Evolutionary conservation across 2,888 invertebrate species (phyloP).

Genomic region (Agelastica alni): DNA sequence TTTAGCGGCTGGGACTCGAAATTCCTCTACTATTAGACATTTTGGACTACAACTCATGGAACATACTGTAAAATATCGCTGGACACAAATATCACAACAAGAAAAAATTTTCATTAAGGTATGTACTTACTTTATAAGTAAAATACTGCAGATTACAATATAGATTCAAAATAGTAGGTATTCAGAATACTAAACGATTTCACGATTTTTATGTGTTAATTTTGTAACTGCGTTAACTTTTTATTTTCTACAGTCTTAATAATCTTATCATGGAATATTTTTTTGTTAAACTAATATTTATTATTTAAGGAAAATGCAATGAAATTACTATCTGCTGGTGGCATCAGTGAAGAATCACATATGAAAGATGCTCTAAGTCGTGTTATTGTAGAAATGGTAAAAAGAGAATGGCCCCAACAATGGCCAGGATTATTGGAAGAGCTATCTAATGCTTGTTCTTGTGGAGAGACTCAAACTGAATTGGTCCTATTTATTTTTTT

Average conservation of each 20-base stretch:
- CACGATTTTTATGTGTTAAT: no score
- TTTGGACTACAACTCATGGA: slow-evolving; percentile 93
- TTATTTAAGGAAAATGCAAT: slow-evolving; percentile 86
- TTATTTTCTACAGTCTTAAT: no score
- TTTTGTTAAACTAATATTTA: no score
- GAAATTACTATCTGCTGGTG: slow-evolving; percentile 78
- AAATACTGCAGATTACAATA: no score
- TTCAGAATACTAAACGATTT: no score
- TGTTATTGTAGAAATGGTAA: slow-evolving; percentile 95
- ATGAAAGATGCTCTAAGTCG: slow-evolving; percentile 85
- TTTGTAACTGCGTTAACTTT: no score
- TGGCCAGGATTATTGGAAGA: slow-evolving; percentile 88
- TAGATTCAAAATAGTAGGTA: no score
- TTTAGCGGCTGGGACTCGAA: slow-evolving; percentile 74
- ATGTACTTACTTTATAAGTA: slow-evolving; percentile 33
- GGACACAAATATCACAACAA: slow-evolving; percentile 85
- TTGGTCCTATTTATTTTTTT: slow-evolving; percentile 87
- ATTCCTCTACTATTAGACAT: slow-evolving; percentile 80
- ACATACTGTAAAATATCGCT: slow-evolving; percentile 89
- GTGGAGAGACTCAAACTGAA: slow-evolving; percentile 88
- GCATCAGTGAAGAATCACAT: slow-evolving; percentile 74
- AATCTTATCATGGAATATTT: no score
- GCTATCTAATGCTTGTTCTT: slow-evolving; percentile 78
- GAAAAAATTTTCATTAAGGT: slow-evolving; percentile 90
- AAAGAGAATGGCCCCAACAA: slow-evolving; percentile 96